phyloP scores from a whole-genome alignment of 1,140 invertebrate species.

The Anagrus nilaparvatae region DNA sequence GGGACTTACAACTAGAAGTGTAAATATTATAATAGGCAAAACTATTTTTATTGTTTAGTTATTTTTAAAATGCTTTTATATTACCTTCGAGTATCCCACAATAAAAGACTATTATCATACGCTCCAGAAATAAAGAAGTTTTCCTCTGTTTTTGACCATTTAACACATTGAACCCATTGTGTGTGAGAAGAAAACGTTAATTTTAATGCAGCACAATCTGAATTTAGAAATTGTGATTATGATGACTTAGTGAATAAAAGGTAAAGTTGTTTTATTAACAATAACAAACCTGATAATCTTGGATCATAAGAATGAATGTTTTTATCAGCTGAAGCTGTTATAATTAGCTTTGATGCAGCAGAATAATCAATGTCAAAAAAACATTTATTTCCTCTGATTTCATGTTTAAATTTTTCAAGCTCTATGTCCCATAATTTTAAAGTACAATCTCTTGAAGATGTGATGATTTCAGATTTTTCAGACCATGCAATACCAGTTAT shows the following conservation, averaged over 20 bases:
- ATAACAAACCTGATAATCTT: slow-evolving; percentile 62
- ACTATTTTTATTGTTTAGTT: slow-evolving; percentile 3
- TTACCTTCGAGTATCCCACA: slow-evolving; percentile 91
- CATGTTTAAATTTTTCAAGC: slow-evolving; percentile 65
- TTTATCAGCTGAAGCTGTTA: slow-evolving; percentile 82
- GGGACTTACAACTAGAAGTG: slow-evolving; percentile 82
- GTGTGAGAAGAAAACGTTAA: slow-evolving; percentile 82
- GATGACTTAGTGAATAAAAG: not conserved
- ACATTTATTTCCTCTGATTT: slow-evolving; percentile 79
- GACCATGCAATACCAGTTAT: slow-evolving; percentile 78
- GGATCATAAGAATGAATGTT: slow-evolving; percentile 86
- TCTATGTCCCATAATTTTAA: slow-evolving; percentile 89
- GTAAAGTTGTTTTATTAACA: slow-evolving; percentile 3
- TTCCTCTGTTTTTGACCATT: slow-evolving; percentile 75
- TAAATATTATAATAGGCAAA: slow-evolving; percentile 26
- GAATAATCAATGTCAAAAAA: slow-evolving; percentile 84
- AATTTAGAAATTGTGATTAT: slow-evolving; percentile 5
- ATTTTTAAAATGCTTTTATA: not conserved
- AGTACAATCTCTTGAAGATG: slow-evolving; percentile 92
- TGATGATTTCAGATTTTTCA: slow-evolving; percentile 62
- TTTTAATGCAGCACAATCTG: slow-evolving; percentile 80
- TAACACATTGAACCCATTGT: slow-evolving; percentile 81
- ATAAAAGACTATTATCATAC: slow-evolving; percentile 81
- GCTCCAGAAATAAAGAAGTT: slow-evolving; percentile 85
- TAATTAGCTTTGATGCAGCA: slow-evolving; percentile 55